Conservation (phyloP, 2,113 vertebrate genomes). For the Zosterops borbonicus region DNA sequence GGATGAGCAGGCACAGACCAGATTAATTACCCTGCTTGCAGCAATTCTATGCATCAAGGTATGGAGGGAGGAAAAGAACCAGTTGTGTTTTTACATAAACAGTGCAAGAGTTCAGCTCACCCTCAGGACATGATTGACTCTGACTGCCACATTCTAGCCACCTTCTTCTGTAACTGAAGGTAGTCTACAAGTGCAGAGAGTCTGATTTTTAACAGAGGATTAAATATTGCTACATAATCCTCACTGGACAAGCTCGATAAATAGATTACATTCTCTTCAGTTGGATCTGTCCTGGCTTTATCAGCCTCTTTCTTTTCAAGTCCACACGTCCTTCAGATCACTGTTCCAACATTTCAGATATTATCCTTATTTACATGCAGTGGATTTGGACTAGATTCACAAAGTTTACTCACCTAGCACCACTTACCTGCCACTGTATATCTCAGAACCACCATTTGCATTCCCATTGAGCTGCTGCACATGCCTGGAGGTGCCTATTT, state of each 20-base stretch:
- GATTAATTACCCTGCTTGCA: conserved; percentile 40
- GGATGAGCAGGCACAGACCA: conserved; percentile 17
- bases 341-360: conserved; percentile 12
- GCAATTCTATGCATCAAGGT: background rate
- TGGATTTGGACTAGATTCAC: conserved; percentile 27
- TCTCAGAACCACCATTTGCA: conserved; percentile 16
- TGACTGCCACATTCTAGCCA: background rate
- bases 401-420: background rate
- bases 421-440: background rate
- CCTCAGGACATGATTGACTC: background rate
- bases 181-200: background rate
- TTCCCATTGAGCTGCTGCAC: conserved; percentile 2
- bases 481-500: background rate
- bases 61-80: background rate
- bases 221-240: background rate
- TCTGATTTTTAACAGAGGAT: background rate
- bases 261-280: background rate
- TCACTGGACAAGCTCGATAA: background rate
- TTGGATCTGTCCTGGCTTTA: background rate
- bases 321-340: background rate
- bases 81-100: conserved; percentile 34
- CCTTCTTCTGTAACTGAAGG: background rate
- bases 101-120: conserved; percentile 5
- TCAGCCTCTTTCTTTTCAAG: conserved; percentile 8
- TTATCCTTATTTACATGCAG: conserved; percentile 16